Base-by-base conservation (phyloP, 2,888 invertebrate genomes). In the Pandemis heparana region DNA sequence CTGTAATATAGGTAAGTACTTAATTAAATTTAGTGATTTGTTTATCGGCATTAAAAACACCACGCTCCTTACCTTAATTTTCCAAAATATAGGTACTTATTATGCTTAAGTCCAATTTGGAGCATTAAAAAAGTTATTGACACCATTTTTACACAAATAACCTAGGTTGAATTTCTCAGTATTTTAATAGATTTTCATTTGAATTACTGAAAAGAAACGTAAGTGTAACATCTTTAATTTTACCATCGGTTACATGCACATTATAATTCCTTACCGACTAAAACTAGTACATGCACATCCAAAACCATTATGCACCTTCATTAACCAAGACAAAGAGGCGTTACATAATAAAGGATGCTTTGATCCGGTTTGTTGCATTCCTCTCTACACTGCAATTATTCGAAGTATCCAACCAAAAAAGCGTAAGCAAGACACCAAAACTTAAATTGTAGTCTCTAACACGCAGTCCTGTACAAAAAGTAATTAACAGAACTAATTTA, bases 401-500 rank as follows among this genome's bases (percentile, higher is more conserved):
- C 23, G 23, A 56, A 23, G 23, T 12, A 56, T 56, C 56, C 56
- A 12, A 56, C 18, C 56, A 56, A 23, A 56, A 56, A 23, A 18
- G 10, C 2, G 5, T 56, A 56, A 12, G 23, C 23, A n/a, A 16
- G 12, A 10, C 9, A 56, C 18, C 56, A 53, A 53, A 53, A 53
- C 8, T 53, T 5, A 8, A 53, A 8, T n/a, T 48, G 16, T 16
- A 53, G 16, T 51, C 56, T 56, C 23, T 10, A 9, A 16, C 16
- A 23, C 1, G 56, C 12, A 23, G 23, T 56, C 23, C 5, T 56
- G 8, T 46, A 53, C 12, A 53, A 53, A 67, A 72, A 72, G 39
- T 62, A 72, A 68, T 63, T 43, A 63, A 46, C 67, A 16, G 32
- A 68, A 68, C n/a, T 48, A 68, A 68, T 56, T 68, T 12, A 48